A percentile compares a stretch with the other conserved stretches of the same genome.
Evolutionary conservation across 2,888 invertebrate species (phyloP).

Genomic region (Zhuqinia jingwanae): DNA sequence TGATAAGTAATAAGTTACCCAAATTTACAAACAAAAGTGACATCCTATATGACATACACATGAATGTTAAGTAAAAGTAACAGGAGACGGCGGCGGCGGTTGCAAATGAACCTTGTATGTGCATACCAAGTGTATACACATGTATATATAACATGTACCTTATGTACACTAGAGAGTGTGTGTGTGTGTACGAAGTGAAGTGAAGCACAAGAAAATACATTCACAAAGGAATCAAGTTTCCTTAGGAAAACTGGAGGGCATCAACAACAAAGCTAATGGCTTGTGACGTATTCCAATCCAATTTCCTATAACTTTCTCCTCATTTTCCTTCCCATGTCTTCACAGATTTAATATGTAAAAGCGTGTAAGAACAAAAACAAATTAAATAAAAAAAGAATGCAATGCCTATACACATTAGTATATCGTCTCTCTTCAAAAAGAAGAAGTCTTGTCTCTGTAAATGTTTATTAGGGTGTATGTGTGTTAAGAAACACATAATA

Average conservation of each 20-base stretch:
- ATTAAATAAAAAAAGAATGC: not conserved
- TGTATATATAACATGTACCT: not conserved
- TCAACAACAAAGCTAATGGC: slow-evolving; percentile 53
- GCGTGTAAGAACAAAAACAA: slow-evolving; percentile 1
- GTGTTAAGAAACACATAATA: slow-evolving; percentile 23
- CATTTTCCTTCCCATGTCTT: slow-evolving; percentile 34
- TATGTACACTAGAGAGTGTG: not conserved
- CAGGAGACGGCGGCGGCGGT: not conserved
- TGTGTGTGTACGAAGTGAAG: not conserved
- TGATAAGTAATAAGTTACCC: not conserved
- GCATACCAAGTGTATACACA: not conserved
- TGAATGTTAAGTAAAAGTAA: not conserved
- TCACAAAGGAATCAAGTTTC: slow-evolving; percentile 38
- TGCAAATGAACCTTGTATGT: not conserved
- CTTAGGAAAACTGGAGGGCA: slow-evolving; percentile 46
- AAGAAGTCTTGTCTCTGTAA: not conserved
- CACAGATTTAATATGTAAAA: slow-evolving; percentile 48
- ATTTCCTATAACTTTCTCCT: slow-evolving; percentile 56
- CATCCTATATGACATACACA: too few species aligned
- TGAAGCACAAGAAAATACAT: not conserved
- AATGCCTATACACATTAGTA: not conserved
- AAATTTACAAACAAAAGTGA: not conserved
- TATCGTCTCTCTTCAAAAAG: not conserved
- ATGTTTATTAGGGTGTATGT: slow-evolving; percentile 36
- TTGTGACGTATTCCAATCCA: slow-evolving; percentile 63